Base-by-base conservation (phyloP, 2,113 vertebrate genomes). In the Forbesichthys agassizii region DNA sequence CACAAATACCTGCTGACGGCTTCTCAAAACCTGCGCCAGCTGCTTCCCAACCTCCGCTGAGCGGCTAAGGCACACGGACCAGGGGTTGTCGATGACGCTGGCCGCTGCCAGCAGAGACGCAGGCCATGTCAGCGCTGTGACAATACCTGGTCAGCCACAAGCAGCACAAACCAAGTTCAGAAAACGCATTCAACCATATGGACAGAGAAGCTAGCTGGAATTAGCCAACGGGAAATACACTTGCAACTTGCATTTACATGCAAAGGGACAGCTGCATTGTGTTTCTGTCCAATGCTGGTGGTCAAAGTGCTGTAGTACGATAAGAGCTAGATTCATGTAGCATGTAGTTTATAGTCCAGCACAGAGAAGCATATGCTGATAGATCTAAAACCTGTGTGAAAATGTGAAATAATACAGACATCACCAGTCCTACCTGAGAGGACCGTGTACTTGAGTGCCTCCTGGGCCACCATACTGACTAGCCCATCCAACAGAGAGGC, bases 41-140 rank as follows among this genome's bases (percentile, higher is more conserved):
- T 98, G 96, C 67, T 97, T 99, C 69, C 96, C 98, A 11, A 98
- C 95, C 74, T 98, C 95, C 0, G 96, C 95, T 0, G 98, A 97
- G 3, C 96, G 94, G 20, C 94, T 95, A 60, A 99, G 94, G 76
- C 96, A 99, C 56, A 99, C 96, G 0, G 94, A 95, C 98, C 98
- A 99, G 4, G 98, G 98, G 87, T 99, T 94, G 90, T 99, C 98
- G 2, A 99, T 99, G 84, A 98, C 92, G 3, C 88, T 95, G 82
- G 97, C 95, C 0, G 91, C 94, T 0, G 94, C 89, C 78, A 99
- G 88, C 65, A 99, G 86, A 0, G 96, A 98, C 0, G 96, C 88
- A 0, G 98, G 97, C 96, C 94, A 98, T 0, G 95, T 94, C 84
- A 99, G 89, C 18, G 98, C 98, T 0, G 96, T 93, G 80, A 97